Evolutionary conservation across 64 coral and sea anemone genomes (phyloP).

Genomic region (Montipora sp.): DNA sequence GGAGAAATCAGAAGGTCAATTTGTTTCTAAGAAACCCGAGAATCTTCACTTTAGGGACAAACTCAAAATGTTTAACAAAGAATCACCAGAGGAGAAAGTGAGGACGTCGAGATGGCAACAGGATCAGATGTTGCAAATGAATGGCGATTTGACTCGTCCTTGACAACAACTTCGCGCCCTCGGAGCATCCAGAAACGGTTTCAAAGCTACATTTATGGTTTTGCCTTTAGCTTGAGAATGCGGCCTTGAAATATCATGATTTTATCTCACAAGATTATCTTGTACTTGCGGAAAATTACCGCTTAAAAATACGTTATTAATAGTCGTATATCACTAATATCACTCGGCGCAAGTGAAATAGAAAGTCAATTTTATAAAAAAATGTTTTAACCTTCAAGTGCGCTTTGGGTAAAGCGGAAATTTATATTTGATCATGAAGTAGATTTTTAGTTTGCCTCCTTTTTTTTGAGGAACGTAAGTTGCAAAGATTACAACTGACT

Average conservation of each 20-base stretch:
- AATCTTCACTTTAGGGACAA: constrained; percentile 84
- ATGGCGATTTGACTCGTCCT: constrained; percentile 49
- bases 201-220: neutral
- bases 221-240: neutral
- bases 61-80: constrained; percentile 90
- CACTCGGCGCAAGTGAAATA: neutral
- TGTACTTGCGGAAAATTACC: neutral
- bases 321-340: too few relatives aligned
- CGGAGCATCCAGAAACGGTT: neutral
- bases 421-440: neutral
- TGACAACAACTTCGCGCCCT: neutral
- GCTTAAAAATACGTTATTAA: neutral
- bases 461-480: neutral
- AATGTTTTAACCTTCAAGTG: neutral
- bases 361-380: constrained; percentile 2
- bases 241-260: neutral
- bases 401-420: neutral
- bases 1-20: constrained; percentile 69
- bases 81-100: constrained; percentile 67
- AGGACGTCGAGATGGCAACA: constrained; percentile 78
- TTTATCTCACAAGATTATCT: neutral
- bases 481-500: too few relatives aligned
- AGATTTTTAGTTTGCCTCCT: neutral
- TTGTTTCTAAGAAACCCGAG: constrained; percentile 83
- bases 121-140: constrained; percentile 67